Evolutionary conservation across 1,140 invertebrate genomes (phyloP), one percentile per base, ranked within the genome.

Genomic region (Kradibia gibbosae): DNA sequence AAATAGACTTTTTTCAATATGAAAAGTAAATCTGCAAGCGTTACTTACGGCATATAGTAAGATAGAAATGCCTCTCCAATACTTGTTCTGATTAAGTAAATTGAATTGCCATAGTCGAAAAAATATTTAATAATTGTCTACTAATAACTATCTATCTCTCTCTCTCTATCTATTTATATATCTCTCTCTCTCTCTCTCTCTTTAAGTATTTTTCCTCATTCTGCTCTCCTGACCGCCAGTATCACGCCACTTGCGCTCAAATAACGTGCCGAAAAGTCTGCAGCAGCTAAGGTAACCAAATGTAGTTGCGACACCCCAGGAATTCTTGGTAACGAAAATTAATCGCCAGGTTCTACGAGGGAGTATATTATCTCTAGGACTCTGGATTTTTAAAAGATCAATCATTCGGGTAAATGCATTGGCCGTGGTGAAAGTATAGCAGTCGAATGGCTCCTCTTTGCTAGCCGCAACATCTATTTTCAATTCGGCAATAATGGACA

Each of bases 361-460:
- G 73, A 75, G 73, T 60, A 20, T 39, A 75, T 75, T 75, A 48
- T 75, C 73, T 39, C 20, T 22, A 10, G 25, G 7, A 34, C 53
- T 57, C 2, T n/a, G n/a, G 73, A 75, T 60, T 74, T 74, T 60
- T 60, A 75, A 34, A 36, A 75, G 55, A 28, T 39, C 34, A 36
- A 75, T 74, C 48, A 28, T 60, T 75, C 20, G 53, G 34, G 20
- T 13, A 55, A 36, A 36, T 53, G 31, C 22, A 13, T 22, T 28
- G 22, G 10, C 55, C 60, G 55, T 31, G 73, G 53, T 57, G 73
- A 60, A 75, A 75, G 73, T 75, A 42, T 55, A 53, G 50, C 15
- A 5, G 25, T 48, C 72, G 3, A 10, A 2, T 45, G 67, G 4
- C 15, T 36, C 67, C 0, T 73, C 48, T 73, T 20, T 17, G 50